These are phyloP conservation scores for Dicrurus megarhynchus DNA, from an alignment of 2,113 vertebrate species.

Conservation along the genomic window DNA sequence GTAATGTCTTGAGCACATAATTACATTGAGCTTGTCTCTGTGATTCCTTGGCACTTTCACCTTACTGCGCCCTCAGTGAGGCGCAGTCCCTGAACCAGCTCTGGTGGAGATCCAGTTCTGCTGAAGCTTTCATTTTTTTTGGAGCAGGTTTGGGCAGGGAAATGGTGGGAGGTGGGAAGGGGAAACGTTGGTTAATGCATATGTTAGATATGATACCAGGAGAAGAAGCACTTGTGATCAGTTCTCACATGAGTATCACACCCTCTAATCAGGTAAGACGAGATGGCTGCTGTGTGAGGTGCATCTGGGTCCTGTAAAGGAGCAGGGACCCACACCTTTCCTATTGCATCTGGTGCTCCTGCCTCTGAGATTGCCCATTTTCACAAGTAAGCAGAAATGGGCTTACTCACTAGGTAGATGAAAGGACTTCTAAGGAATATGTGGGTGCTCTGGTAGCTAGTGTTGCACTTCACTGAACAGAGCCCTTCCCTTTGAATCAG, in stretches of 20 bases:
- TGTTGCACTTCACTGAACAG: not conserved
- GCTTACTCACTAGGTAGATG: slow-evolving; percentile 31
- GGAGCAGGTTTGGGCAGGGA: not conserved
- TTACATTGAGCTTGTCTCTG: not conserved
- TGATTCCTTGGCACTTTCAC: not conserved
- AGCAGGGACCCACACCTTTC: not conserved
- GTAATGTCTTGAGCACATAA: slow-evolving; percentile 2
- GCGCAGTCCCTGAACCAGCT: not conserved
- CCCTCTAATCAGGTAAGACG: not conserved
- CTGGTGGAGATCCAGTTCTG: not conserved
- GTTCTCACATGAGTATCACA: not conserved
- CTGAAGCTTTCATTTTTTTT: not conserved
- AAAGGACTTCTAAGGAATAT: slow-evolving; percentile 17
- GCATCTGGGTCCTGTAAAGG: not conserved
- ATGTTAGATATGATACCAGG: not conserved
- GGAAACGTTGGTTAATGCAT: not conserved
- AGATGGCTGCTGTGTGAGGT: not conserved
- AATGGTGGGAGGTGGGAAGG: not conserved
- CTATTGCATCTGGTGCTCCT: not conserved
- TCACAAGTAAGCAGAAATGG: slow-evolving; percentile 1
- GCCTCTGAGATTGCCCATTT: not conserved
- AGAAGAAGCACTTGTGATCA: not conserved
- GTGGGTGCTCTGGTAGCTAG: slow-evolving; percentile 6
- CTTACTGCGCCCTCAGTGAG: not conserved
- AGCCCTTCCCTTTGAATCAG: slow-evolving; percentile 47